phyloP scores from a whole-genome alignment of 2,888 invertebrate genomes.

The Heliconius sara region DNA sequence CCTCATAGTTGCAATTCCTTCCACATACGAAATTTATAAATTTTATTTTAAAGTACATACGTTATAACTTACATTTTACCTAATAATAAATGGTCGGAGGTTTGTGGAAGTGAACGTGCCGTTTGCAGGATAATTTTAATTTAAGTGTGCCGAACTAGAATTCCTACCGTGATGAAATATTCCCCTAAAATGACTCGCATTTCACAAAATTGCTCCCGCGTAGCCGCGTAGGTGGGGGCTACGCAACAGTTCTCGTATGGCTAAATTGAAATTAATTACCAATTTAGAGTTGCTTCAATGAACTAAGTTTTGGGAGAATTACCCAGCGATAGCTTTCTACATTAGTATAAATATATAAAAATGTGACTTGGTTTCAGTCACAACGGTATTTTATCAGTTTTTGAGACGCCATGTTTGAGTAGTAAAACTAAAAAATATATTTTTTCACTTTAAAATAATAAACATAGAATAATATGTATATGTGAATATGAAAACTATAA shows the following conservation, averaged over 20 bases:
- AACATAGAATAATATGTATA: not conserved
- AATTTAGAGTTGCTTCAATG: slow-evolving; percentile 28
- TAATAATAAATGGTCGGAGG: slow-evolving; percentile 26
- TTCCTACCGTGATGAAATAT: slow-evolving; percentile 42
- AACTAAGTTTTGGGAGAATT: slow-evolving; percentile 16
- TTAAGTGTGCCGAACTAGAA: slow-evolving; percentile 42
- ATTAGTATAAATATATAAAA: not conserved
- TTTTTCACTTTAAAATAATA: not conserved
- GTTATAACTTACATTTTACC: not conserved
- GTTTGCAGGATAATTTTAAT: slow-evolving; percentile 36
- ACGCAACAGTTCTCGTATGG: slow-evolving; percentile 33
- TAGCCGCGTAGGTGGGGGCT: slow-evolving; percentile 25
- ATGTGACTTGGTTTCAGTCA: not conserved
- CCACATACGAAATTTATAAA: not conserved
- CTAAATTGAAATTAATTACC: slow-evolving; percentile 39
- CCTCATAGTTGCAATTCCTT: not conserved
- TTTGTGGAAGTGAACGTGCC: slow-evolving; percentile 27
- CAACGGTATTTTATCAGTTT: not conserved
- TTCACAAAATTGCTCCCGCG: slow-evolving; percentile 40
- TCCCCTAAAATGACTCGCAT: slow-evolving; percentile 42
- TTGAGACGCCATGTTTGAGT: not conserved
- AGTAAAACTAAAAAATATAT: not conserved
- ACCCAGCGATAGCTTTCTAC: slow-evolving; percentile 6
- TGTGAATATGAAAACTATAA: not conserved
- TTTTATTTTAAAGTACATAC: not conserved